Evolutionary conservation across 2,888 invertebrate species (phyloP).

Genomic region (Aporophyla nigra): DNA sequence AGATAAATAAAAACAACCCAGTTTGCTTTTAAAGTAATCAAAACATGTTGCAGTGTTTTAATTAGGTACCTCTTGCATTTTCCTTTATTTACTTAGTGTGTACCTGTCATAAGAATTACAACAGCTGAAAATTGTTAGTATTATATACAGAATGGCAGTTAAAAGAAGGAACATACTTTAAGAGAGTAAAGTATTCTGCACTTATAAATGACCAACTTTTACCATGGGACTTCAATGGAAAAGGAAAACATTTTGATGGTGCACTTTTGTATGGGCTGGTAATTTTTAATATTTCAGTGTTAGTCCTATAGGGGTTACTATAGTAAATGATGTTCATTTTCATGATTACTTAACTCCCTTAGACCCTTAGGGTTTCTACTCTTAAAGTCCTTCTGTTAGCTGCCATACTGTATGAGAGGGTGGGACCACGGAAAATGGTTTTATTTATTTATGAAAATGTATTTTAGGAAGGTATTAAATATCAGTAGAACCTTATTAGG

Average conservation of each 20-base stretch:
- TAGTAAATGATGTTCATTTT: neutral
- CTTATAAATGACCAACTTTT: neutral
- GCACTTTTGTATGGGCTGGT: neutral
- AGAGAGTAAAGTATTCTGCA: neutral
- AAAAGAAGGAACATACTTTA: neutral
- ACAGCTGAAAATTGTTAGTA: neutral
- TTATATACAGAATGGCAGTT: neutral
- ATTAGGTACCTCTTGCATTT: neutral
- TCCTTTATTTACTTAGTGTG: neutral
- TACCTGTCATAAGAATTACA: neutral
- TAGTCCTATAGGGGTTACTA: neutral
- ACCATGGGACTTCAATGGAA: neutral
- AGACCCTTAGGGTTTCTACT: neutral
- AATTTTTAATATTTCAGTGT: neutral
- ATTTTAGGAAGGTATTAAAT: constrained; percentile 21
- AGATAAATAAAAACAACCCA: neutral
- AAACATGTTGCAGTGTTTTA: neutral
- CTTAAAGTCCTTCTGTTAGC: neutral
- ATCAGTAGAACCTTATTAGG: constrained; percentile 32
- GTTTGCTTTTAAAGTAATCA: neutral
- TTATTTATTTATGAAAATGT: constrained; percentile 2
- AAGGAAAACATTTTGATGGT: too few relatives aligned
- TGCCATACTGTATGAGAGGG: constrained; percentile 15
- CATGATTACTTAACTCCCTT: neutral
- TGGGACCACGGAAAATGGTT: constrained; percentile 50